These are phyloP conservation scores for Parapristionchus giblindavisi DNA, from an alignment of 2,888 invertebrate species.

Conservation along the genomic window DNA sequence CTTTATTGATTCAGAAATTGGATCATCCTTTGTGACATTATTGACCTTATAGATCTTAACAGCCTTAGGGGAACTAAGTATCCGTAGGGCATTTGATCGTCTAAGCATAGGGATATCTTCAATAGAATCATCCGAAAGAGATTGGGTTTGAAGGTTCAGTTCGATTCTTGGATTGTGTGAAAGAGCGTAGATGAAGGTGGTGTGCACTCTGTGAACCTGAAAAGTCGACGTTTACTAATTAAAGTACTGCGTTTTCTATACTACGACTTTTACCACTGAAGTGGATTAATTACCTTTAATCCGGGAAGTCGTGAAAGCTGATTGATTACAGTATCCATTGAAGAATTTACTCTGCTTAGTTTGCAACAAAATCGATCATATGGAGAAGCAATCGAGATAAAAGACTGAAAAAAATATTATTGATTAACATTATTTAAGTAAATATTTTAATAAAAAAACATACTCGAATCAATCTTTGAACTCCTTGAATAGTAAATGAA, in stretches of 20 bases:
- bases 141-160: conserved; percentile 14
- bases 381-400: conserved; percentile 4
- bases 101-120: background rate
- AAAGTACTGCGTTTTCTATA: too few relatives aligned
- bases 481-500: conserved; percentile 6
- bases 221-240: too few relatives aligned
- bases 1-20: conserved; percentile 12
- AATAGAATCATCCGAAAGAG: background rate
- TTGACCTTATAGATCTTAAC: too few relatives aligned
- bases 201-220: conserved; percentile 20
- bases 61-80: too few relatives aligned
- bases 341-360: background rate
- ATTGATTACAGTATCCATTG: background rate
- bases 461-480: conserved; percentile 4
- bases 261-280: too few relatives aligned
- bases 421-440: too few relatives aligned
- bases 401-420: too few relatives aligned
- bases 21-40: too few relatives aligned
- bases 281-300: conserved; percentile 18
- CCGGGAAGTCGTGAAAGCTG: background rate
- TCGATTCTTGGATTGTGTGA: conserved; percentile 14
- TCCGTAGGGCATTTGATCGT: background rate
- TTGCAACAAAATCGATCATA: conserved; percentile 24
- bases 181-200: conserved; percentile 14
- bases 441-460: background rate